Evolutionary conservation across 2,113 vertebrate genomes (phyloP).

Genomic region (Xyrauchen texanus): DNA sequence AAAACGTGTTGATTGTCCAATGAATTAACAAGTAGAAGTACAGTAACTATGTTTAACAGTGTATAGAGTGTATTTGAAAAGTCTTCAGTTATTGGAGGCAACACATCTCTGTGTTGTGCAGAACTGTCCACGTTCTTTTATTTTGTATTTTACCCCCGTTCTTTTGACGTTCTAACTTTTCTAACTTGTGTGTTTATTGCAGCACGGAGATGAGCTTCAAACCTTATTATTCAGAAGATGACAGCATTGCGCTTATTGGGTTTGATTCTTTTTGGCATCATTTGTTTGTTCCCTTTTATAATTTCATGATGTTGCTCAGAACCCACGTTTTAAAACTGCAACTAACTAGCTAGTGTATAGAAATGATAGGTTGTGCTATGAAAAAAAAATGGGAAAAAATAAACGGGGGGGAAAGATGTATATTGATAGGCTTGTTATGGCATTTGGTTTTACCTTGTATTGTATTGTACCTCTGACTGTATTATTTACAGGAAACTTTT

Average conservation of each 20-base stretch:
- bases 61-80: conserved; percentile 45
- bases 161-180: conserved; percentile 50
- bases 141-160: conserved; percentile 10
- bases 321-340: conserved; percentile 46
- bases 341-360: conserved; percentile 54
- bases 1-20: conserved; percentile 29
- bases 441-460: conserved; percentile 62
- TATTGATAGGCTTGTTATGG: conserved; percentile 58
- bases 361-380: conserved; percentile 53
- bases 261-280: conserved; percentile 48
- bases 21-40: conserved; percentile 37
- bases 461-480: conserved; percentile 65
- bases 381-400: conserved; percentile 30
- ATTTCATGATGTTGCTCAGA: conserved; percentile 38
- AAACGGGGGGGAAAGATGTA: conserved; percentile 47
- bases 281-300: conserved; percentile 31
- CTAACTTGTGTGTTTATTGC: conserved; percentile 56
- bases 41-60: conserved; percentile 42
- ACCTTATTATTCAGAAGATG: conserved; percentile 50
- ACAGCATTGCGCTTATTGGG: conserved; percentile 46
- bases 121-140: conserved; percentile 42
- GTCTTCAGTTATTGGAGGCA: conserved; percentile 40
- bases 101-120: conserved; percentile 47
- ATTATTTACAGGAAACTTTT: conserved; percentile 67
- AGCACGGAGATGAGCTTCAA: conserved; percentile 55